A percentile compares a stretch with the other conserved stretches of the same genome.
phyloP scores from a whole-genome alignment of 2,888 invertebrate species.

The Drosophila hamatofila region DNA sequence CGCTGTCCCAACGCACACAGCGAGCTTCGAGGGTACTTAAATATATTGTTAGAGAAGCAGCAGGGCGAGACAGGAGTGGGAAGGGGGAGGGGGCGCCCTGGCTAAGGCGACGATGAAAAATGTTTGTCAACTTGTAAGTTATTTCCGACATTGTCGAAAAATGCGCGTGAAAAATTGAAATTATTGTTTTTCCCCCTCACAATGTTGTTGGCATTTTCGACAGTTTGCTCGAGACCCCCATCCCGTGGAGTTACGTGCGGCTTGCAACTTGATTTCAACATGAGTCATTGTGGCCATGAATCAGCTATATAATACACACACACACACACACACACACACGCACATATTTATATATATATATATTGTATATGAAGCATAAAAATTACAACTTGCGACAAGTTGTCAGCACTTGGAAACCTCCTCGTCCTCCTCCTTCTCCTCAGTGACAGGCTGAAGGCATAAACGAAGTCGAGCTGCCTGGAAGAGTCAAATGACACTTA shows the following conservation, averaged over 20 bases:
- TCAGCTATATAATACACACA: slow-evolving; percentile 62
- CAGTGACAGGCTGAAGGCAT: slow-evolving; percentile 11
- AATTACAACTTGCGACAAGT: slow-evolving; percentile 68
- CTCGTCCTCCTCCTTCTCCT: not conserved
- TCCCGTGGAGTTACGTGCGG: slow-evolving; percentile 43
- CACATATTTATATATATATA: not conserved
- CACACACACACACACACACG: not conserved
- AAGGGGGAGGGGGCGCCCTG: not conserved
- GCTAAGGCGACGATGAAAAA: slow-evolving; percentile 47
- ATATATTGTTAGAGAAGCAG: slow-evolving; percentile 16
- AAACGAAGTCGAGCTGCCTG: slow-evolving; percentile 32
- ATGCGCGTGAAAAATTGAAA: slow-evolving; percentile 71
- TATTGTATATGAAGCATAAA: slow-evolving; percentile 45
- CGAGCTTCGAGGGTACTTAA: slow-evolving; percentile 48
- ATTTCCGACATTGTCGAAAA: slow-evolving; percentile 69
- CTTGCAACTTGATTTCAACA: slow-evolving; percentile 67
- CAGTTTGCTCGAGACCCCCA: not conserved
- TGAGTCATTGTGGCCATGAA: slow-evolving; percentile 65
- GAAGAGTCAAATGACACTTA: slow-evolving; percentile 45
- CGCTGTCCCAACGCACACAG: slow-evolving; percentile 9
- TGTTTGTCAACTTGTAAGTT: slow-evolving; percentile 75
- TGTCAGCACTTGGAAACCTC: slow-evolving; percentile 51
- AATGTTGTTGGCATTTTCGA: slow-evolving; percentile 33
- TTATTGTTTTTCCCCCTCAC: slow-evolving; percentile 55
- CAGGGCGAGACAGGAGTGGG: not conserved